These are phyloP conservation scores for Thomomys bottae DNA, from an alignment of 2,113 vertebrate species.

Conservation along the genomic window DNA sequence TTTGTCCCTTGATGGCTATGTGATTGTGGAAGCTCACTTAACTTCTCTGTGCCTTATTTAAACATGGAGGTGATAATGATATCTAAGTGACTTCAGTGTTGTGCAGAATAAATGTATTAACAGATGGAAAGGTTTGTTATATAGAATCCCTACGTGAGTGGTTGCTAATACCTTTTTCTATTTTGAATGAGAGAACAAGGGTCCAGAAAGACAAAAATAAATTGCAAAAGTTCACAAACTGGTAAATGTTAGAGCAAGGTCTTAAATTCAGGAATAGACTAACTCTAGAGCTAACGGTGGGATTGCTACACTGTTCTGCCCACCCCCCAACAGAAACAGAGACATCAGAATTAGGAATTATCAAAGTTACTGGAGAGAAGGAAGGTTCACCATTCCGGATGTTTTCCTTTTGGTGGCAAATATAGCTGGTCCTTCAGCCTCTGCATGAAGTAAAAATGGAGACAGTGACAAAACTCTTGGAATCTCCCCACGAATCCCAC, in stretches of 20 bases:
- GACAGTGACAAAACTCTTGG: slow-evolving; percentile 67
- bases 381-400: neutral
- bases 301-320: neutral
- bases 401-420: neutral
- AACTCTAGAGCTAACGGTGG: neutral
- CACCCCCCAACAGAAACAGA: neutral
- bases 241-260: neutral
- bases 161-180: neutral
- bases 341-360: neutral
- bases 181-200: slow-evolving; percentile 38
- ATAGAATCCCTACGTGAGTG: neutral
- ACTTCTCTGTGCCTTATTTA: neutral
- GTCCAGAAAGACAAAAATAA: neutral
- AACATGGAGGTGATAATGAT: neutral
- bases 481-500: too few relatives aligned
- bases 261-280: neutral
- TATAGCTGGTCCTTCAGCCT: slow-evolving; percentile 48
- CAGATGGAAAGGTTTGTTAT: neutral
- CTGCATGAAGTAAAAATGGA: neutral
- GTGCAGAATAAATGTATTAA: neutral
- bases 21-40: neutral
- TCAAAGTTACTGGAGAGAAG: neutral
- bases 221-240: neutral
- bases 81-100: neutral
- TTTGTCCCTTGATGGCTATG: neutral